These are phyloP conservation scores for Danionella cerebrum DNA, from an alignment of 2,113 vertebrate genomes.

Conservation along the genomic window DNA sequence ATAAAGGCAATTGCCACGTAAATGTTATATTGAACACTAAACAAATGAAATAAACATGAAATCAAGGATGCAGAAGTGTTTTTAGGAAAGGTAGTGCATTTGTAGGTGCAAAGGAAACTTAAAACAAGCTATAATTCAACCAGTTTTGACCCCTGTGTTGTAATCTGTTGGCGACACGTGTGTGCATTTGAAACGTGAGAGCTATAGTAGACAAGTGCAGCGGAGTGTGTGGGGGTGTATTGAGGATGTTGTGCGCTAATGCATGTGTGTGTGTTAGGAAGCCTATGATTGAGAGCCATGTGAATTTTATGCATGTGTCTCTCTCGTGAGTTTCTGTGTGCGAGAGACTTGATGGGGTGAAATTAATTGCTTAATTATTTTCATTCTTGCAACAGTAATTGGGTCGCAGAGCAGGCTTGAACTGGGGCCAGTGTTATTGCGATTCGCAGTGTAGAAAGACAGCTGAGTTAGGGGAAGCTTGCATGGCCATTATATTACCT, in stretches of 20 bases:
- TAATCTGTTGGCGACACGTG: neutral
- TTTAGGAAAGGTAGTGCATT: neutral
- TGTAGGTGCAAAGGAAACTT: neutral
- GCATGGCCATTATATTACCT: neutral
- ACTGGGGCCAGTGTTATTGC: conserved; percentile 2
- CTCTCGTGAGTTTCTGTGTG: conserved; percentile 17
- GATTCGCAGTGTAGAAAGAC: neutral
- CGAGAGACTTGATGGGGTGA: conserved; percentile 10
- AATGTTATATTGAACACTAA: no score
- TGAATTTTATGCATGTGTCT: conserved; percentile 14
- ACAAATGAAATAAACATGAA: no score
- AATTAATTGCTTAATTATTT: conserved; percentile 37
- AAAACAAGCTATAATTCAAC: neutral
- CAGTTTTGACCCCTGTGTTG: neutral
- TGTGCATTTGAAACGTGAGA: neutral
- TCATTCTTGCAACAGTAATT: conserved; percentile 34
- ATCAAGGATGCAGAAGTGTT: neutral
- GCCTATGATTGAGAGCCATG: conserved; percentile 9
- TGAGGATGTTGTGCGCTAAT: neutral
- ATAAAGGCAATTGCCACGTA: no score
- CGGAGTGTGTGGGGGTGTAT: conserved; percentile 2
- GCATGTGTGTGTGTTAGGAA: neutral
- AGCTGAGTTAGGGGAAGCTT: neutral
- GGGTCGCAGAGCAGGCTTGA: conserved; percentile 40
- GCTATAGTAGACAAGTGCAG: neutral